These are phyloP conservation scores for Camponotus floridanus DNA, from an alignment of 1,140 invertebrate species.

Conservation along the genomic window DNA sequence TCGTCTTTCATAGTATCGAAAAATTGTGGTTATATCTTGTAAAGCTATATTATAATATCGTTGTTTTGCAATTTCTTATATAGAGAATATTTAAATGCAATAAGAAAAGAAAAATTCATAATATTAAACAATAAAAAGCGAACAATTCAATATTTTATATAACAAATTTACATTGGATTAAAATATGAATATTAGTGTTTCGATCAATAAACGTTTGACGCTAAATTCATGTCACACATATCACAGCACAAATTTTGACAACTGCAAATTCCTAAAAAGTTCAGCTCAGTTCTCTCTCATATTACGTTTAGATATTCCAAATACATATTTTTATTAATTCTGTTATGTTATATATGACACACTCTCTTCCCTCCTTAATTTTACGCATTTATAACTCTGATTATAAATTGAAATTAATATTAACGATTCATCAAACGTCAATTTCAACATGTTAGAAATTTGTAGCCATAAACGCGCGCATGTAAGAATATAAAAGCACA, in stretches of 20 bases:
- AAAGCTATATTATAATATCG: constrained; percentile 38
- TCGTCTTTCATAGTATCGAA: background rate
- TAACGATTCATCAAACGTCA: constrained; percentile 18
- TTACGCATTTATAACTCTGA: background rate
- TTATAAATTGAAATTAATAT: constrained; percentile 1
- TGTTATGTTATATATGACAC: constrained; percentile 58
- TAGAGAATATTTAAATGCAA: constrained; percentile 41
- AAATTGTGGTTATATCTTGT: constrained; percentile 18
- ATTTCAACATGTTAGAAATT: constrained; percentile 18
- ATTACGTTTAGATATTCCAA: constrained; percentile 71
- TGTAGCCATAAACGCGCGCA: background rate
- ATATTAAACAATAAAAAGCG: constrained; percentile 56
- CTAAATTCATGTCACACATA: constrained; percentile 77
- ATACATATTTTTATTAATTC: constrained; percentile 66
- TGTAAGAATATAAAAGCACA: background rate
- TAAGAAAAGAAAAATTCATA: constrained; percentile 29
- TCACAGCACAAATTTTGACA: constrained; percentile 83
- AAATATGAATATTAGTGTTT: constrained; percentile 54
- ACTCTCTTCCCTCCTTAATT: constrained; percentile 8
- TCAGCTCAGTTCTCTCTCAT: background rate
- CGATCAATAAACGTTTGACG: constrained; percentile 67
- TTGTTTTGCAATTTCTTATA: constrained; percentile 22
- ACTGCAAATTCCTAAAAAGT: constrained; percentile 73
- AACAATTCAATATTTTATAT: constrained; percentile 60
- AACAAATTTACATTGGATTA: constrained; percentile 51